These are phyloP conservation scores for Anguilla obscura DNA, from an alignment of 2,797 vertebrate species.

Conservation along the genomic window DNA sequence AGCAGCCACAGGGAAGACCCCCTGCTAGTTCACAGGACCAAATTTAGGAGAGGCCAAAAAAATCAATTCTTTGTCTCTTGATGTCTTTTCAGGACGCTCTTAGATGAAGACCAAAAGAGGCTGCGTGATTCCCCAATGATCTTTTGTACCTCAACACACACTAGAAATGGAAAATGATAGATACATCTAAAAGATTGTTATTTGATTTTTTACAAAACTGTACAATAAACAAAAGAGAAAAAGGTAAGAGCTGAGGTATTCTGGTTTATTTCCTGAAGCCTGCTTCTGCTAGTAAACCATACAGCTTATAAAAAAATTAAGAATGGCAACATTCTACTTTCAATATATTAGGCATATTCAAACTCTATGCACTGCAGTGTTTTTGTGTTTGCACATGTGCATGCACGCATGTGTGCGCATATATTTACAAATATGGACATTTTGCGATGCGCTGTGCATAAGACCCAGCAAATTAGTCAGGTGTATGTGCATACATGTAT, in stretches of 20 bases:
- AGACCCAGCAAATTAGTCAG: neutral
- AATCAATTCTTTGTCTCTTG: slow-evolving; percentile 74
- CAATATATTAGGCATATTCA: neutral
- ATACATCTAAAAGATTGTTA: slow-evolving; percentile 68
- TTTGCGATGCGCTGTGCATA: neutral
- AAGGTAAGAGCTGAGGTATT: slow-evolving; percentile 55
- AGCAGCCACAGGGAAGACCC: slow-evolving; percentile 70
- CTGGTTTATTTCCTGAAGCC: slow-evolving; percentile 62
- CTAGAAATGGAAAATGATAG: slow-evolving; percentile 69
- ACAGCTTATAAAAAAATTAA: neutral
- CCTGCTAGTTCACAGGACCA: slow-evolving; percentile 69
- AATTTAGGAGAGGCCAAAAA: slow-evolving; percentile 68
- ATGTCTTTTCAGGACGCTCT: slow-evolving; percentile 74
- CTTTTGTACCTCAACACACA: slow-evolving; percentile 58
- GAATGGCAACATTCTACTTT: neutral
- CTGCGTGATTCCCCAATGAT: slow-evolving; percentile 67
- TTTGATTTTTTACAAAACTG: slow-evolving; percentile 70
- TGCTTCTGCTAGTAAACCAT: neutral
- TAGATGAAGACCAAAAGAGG: slow-evolving; percentile 71
- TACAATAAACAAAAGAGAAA: slow-evolving; percentile 71
- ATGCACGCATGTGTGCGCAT: neutral
- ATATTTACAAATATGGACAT: neutral
- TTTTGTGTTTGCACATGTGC: neutral
- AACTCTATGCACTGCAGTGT: neutral
- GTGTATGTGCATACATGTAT: neutral